Base-by-base conservation (phyloP, 2,888 invertebrate genomes). In the Taphrorychus bicolor region DNA sequence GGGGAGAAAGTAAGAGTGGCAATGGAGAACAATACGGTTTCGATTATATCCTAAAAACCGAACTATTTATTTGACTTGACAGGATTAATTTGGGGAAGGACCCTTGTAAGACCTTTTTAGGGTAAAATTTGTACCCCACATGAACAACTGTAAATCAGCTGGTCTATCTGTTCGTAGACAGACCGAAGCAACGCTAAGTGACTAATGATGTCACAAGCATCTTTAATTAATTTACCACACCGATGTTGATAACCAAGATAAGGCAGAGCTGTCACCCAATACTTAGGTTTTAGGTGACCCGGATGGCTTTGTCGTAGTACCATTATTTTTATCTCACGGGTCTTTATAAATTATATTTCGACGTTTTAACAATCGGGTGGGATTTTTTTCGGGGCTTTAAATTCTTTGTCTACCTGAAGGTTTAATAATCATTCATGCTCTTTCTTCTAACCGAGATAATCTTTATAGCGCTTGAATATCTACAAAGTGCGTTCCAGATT, bases 211-310 rank as follows among this genome's bases (percentile, higher is more conserved):
- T 80, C 80, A 78, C 78, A 76, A 77, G 77, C 75, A 77, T 76
- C 78, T 78, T 79, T 80, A 80, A 80, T 80, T 80, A 80, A 80
- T 80, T 80, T 77, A 79, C 78, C 78, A 78, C 76, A 76, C 76
- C 77, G 76, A 76, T 73, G 76, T 76, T 77, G 79, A 79, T 79
- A 79, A 79, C 75, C 71, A 73, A 76, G 79, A 79, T 79, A 80
- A 79, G 75, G 71, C 76, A 72, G 74, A 75, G 76, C 77, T 77
- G 76, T 78, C 78, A 69, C 56, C 64, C 49, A 58, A 69, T 60
- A 62, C 57, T 59, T 64, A 41, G 45, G 61, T 53, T 40, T 61
- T 61, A 66, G 66, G 57, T 66, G 66, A 66, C 58, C 57, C 21
- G 61, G 21, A 51, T 59, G 48, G 59, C 53, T 57, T 59, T 62